Percentiles rank a stretch among this genome's conserved stretches.
Evolutionary conservation across 2,113 vertebrate species (phyloP).

Genomic region (Emydocephalus ijimae): DNA sequence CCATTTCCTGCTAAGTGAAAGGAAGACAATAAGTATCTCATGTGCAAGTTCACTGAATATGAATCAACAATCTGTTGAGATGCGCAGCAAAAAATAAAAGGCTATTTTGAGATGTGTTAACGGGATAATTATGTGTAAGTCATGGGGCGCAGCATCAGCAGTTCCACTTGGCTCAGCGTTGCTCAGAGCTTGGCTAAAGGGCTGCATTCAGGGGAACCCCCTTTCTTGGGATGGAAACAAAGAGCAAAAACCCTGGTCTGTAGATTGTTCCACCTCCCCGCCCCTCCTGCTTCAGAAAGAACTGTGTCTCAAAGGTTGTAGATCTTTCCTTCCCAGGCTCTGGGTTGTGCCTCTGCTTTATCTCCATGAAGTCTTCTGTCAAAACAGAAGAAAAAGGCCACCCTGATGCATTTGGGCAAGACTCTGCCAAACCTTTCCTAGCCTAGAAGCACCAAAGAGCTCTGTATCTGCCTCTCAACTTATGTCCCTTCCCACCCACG

Average conservation of each 20-base stretch:
- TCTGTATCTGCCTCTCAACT: background rate
- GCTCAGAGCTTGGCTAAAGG: background rate
- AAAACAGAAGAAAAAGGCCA: background rate
- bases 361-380: background rate
- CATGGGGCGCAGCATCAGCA: background rate
- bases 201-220: background rate
- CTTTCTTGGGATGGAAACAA: background rate
- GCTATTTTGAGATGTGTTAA: constrained; percentile 14
- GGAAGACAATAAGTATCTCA: background rate
- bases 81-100: background rate
- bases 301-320: background rate
- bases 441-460: background rate
- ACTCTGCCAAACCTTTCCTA: background rate
- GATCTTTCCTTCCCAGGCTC: background rate
- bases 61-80: background rate
- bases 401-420: background rate
- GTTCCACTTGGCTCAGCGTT: background rate
- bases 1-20: background rate
- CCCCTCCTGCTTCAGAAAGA: background rate
- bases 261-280: no score
- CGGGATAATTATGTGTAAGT: background rate
- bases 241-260: background rate
- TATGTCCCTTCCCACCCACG: constrained; percentile 11
- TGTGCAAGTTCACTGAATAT: background rate
- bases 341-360: background rate